A percentile compares a stretch with the other conserved stretches of the same genome.
Evolutionary conservation across 2,797 vertebrate species (phyloP).

Genomic region (Leucoraja ocellata): DNA sequence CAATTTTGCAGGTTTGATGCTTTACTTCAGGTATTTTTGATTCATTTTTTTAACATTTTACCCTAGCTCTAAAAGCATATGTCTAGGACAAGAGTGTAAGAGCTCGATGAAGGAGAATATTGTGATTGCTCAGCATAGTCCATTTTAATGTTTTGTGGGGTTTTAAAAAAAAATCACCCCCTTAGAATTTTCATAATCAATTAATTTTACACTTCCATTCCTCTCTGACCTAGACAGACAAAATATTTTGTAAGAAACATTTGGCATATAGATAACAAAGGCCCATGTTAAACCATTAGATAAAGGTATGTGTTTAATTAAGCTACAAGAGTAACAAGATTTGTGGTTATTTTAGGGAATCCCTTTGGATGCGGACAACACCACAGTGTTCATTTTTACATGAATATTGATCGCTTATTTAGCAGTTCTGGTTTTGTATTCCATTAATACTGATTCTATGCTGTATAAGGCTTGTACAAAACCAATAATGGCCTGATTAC

Average conservation of each 20-base stretch:
- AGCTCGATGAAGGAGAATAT: slow-evolving; percentile 20
- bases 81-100: neutral
- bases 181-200: slow-evolving; percentile 38
- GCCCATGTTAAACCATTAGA: neutral
- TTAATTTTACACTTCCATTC: neutral
- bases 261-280: neutral
- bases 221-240: neutral
- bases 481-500: slow-evolving; percentile 26
- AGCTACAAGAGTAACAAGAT: neutral
- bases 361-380: neutral
- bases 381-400: neutral
- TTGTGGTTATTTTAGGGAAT: neutral
- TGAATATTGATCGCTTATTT: slow-evolving; percentile 1
- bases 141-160: slow-evolving; percentile 50
- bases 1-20: slow-evolving; percentile 27
- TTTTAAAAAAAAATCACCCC: slow-evolving; percentile 48
- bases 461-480: slow-evolving; percentile 27
- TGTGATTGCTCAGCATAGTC: neutral
- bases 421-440: slow-evolving; percentile 36
- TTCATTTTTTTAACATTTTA: slow-evolving; percentile 5
- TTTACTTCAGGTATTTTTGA: slow-evolving; percentile 18
- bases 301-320: neutral
- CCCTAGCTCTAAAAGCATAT: neutral
- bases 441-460: slow-evolving; percentile 22
- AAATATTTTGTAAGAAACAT: neutral